Evolutionary conservation across 2,888 invertebrate species (phyloP).

Genomic region (Rhopalosiphum nymphaeae): DNA sequence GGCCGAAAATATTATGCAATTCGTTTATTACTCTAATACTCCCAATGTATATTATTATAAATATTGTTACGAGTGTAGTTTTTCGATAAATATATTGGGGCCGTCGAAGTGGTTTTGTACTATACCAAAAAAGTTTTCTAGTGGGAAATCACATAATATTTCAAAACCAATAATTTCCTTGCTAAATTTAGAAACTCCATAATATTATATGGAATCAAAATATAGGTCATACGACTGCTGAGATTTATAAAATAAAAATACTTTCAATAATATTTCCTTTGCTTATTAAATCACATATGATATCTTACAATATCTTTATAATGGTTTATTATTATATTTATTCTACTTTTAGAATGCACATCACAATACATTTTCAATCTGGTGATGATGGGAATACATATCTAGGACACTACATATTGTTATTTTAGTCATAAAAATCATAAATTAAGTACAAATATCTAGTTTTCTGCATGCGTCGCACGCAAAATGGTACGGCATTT

Average conservation of each 20-base stretch:
- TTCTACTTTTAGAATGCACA: neutral
- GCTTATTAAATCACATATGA: neutral
- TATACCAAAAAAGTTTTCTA: neutral
- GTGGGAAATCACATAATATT: neutral
- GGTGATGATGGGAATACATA: neutral
- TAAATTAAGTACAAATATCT: neutral
- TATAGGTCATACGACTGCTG: neutral
- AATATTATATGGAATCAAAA: neutral
- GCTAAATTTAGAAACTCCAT: neutral
- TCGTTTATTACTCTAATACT: neutral
- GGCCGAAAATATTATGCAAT: neutral
- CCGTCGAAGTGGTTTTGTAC: neutral
- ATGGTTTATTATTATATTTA: neutral
- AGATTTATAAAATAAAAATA: conserved; percentile 1
- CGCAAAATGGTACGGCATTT: neutral
- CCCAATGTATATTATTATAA: neutral
- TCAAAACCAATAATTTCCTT: conserved; percentile 7
- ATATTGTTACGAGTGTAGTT: neutral
- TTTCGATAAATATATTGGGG: neutral
- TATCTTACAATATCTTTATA: neutral
- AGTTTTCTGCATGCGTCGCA: neutral
- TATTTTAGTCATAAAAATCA: neutral
- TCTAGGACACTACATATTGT: neutral
- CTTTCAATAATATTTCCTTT: neutral
- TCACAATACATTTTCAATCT: neutral